Evolutionary conservation across 2,113 vertebrate species (phyloP).

Genomic region (Verasper variegatus): DNA sequence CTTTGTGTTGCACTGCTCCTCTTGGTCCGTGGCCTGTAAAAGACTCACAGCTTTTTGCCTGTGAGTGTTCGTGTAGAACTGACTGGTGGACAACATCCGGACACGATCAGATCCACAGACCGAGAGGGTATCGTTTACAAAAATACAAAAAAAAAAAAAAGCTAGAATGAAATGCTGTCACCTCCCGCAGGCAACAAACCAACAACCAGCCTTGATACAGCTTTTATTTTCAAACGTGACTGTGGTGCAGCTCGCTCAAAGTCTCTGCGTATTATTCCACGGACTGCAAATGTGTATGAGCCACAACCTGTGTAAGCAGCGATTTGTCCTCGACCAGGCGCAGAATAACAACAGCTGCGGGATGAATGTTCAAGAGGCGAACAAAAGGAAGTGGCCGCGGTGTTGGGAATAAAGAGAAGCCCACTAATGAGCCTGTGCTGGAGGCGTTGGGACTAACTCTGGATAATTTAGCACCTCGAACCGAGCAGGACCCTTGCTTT

Average conservation of each 20-base stretch:
- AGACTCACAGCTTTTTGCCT: neutral
- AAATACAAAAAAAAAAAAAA: neutral
- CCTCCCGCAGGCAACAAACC: neutral
- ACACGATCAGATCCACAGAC: neutral
- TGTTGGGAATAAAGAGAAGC: neutral
- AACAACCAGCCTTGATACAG: neutral
- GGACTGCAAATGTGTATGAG: neutral
- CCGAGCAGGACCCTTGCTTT: constrained; percentile 19
- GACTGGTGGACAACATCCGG: neutral
- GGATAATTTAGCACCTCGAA: neutral
- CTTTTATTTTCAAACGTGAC: neutral
- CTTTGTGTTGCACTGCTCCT: neutral
- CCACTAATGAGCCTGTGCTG: neutral
- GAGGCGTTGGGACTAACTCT: neutral
- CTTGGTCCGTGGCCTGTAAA: neutral
- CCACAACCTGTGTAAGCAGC: constrained; percentile 18
- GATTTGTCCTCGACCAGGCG: neutral
- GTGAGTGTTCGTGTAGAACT: neutral
- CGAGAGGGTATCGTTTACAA: neutral
- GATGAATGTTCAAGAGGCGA: constrained; percentile 4
- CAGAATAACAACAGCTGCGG: constrained; percentile 4
- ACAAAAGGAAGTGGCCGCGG: constrained; percentile 35
- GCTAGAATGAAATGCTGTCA: neutral
- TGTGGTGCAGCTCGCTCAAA: neutral
- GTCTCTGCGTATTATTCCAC: no score